A percentile compares a stretch with the other conserved stretches of the same genome.
These are phyloP conservation scores for Bombus breviceps DNA, from an alignment of 1,140 invertebrate genomes.

Conservation along the genomic window DNA sequence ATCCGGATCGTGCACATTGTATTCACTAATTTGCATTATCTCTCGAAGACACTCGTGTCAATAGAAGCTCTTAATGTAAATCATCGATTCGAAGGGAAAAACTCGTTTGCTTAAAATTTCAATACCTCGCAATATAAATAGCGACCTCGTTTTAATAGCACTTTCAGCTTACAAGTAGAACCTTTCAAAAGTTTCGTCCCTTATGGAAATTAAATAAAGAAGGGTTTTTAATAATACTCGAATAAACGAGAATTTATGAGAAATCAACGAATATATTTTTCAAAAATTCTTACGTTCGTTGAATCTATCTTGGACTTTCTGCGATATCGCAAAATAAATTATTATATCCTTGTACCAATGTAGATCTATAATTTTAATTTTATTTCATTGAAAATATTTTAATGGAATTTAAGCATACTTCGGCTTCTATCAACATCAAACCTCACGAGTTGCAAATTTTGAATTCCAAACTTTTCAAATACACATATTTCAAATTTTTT, in stretches of 20 bases:
- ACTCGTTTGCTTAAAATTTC: background rate
- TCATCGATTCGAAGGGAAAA: conserved; percentile 4
- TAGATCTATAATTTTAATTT: background rate
- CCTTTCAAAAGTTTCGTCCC: background rate
- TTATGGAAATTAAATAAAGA: background rate
- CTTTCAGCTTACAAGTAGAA: background rate
- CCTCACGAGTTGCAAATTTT: background rate
- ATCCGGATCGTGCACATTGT: conserved; percentile 58
- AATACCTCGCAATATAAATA: background rate
- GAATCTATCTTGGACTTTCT: background rate
- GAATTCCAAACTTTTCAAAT: background rate
- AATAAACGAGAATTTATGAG: background rate
- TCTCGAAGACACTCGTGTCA: conserved; percentile 37
- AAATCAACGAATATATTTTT: background rate
- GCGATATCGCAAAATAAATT: background rate
- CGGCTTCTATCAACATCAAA: background rate
- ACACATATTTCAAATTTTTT: background rate
- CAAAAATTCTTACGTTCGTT: background rate
- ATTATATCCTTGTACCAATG: background rate
- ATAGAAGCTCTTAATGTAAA: conserved; percentile 37
- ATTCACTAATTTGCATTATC: conserved; percentile 54
- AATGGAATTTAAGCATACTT: background rate
- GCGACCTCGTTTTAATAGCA: background rate
- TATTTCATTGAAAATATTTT: no score
- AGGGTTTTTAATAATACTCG: background rate